These are phyloP conservation scores for Nautilus pompilius DNA, from an alignment of 1,140 invertebrate species.

Conservation along the genomic window DNA sequence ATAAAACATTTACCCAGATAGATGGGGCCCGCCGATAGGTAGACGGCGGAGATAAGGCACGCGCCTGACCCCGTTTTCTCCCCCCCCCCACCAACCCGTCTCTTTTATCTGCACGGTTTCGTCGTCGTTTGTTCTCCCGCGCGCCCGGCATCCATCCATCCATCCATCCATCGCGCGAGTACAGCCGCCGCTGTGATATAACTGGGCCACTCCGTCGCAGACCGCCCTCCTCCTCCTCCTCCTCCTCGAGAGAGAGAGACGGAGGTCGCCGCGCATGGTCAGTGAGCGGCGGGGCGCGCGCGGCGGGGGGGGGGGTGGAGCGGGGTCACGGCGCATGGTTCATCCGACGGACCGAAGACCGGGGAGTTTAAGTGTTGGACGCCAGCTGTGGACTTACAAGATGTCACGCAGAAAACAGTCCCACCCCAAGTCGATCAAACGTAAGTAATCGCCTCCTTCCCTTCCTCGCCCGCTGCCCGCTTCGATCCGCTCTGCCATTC, in stretches of 20 bases:
- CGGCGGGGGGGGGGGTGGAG: background rate
- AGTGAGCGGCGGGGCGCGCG: background rate
- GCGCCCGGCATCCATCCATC: no score
- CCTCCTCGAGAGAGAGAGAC: background rate
- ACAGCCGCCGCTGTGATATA: no score
- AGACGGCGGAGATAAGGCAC: no score
- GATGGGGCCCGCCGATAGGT: no score
- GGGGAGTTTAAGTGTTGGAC: background rate
- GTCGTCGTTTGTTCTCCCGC: no score
- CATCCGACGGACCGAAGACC: background rate
- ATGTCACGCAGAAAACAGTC: constrained; percentile 1
- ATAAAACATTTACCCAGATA: no score
- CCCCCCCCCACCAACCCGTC: no score
- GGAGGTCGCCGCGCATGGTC: background rate
- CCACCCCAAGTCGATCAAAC: constrained; percentile 4
- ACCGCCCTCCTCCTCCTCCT: no score
- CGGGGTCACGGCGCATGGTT: background rate
- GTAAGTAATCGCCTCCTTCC: background rate
- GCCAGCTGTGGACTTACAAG: background rate
- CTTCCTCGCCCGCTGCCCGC: background rate
- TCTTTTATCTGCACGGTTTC: no score
- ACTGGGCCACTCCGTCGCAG: no score
- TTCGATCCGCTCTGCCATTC: background rate
- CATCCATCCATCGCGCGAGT: no score
- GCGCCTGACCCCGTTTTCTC: no score